Conservation (phyloP, 2,113 vertebrate species). For the Elaphurus davidianus region DNA sequence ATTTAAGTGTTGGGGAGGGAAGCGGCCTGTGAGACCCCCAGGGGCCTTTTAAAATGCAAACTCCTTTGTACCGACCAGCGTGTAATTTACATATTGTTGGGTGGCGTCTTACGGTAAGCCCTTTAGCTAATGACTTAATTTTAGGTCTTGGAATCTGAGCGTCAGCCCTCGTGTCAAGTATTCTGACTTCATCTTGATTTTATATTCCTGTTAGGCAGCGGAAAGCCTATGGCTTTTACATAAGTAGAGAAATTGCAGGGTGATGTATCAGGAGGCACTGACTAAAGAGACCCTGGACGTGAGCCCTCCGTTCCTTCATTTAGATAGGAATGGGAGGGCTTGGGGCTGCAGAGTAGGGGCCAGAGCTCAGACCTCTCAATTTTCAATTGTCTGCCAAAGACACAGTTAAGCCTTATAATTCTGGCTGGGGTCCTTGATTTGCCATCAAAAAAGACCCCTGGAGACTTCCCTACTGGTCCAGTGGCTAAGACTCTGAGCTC, state of each 20-base stretch:
- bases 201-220: not conserved
- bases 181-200: constrained; percentile 38
- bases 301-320: not conserved
- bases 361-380: not conserved
- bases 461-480: not conserved
- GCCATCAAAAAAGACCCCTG: not conserved
- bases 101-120: not conserved
- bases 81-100: not conserved
- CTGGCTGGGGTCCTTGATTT: not conserved
- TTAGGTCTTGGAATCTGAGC: not conserved
- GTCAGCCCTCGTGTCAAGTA: not conserved
- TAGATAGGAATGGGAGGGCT: not conserved
- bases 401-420: not conserved
- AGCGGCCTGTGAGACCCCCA: not conserved
- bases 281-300: not conserved
- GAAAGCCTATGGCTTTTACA: not conserved
- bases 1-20: not conserved
- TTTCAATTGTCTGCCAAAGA: not conserved
- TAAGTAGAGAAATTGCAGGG: not conserved
- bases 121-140: constrained; percentile 5
- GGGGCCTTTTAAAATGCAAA: not conserved
- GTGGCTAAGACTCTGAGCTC: not conserved
- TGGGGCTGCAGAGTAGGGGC: not conserved
- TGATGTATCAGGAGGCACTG: not conserved
- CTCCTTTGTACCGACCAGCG: not conserved